Evolutionary conservation across 2,888 invertebrate species (phyloP).

Genomic region (Digitonthophagus gazella): DNA sequence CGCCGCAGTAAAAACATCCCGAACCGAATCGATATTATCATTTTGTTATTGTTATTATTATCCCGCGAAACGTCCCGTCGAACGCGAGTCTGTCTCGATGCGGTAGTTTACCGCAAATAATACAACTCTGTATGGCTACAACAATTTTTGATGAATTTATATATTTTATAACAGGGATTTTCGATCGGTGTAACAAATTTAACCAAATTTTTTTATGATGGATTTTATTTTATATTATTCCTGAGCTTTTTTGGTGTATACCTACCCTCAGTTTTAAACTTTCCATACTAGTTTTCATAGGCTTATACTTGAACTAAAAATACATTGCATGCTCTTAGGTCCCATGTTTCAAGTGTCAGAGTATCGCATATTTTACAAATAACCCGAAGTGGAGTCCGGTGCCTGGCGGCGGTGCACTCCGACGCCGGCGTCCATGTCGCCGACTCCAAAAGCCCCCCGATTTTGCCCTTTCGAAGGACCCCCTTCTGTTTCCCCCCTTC

Average conservation of each 20-base stretch:
- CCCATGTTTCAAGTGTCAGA: slow-evolving; percentile 44
- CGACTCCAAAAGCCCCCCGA: slow-evolving; percentile 36
- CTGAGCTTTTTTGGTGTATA: no score
- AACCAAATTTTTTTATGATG: no score
- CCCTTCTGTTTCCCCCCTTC: background rate
- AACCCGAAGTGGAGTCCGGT: slow-evolving; percentile 31
- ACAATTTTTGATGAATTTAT: no score
- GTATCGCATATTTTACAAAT: slow-evolving; percentile 44
- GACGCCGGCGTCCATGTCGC: slow-evolving; percentile 34
- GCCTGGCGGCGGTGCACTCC: slow-evolving; percentile 10
- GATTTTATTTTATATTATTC: no score
- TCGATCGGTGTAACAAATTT: no score
- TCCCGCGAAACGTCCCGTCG: no score
- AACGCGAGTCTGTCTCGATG: no score
- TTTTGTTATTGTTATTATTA: background rate
- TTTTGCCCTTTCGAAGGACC: background rate
- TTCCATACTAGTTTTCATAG: no score
- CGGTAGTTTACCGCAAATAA: background rate
- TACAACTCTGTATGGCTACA: no score
- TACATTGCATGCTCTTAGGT: slow-evolving; percentile 40
- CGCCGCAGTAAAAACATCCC: background rate
- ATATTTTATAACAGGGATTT: no score
- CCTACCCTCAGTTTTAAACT: background rate
- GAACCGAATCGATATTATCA: background rate
- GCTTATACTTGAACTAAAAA: background rate